These are phyloP conservation scores for Cephus rjabovi DNA, from an alignment of 2,888 invertebrate genomes.

Conservation along the genomic window DNA sequence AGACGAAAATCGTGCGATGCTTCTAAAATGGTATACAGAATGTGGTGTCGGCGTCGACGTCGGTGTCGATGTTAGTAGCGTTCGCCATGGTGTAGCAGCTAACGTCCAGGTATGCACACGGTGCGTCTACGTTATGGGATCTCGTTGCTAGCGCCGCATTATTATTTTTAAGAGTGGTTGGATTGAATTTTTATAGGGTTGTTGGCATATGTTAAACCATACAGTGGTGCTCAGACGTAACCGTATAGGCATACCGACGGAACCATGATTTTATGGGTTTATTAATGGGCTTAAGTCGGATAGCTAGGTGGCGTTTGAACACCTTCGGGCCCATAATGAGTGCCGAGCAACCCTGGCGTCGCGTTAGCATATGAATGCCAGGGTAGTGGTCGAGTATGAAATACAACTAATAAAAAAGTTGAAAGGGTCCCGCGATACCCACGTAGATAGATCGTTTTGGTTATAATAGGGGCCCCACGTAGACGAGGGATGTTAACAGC, in stretches of 20 bases:
- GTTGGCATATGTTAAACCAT: slow-evolving; percentile 42
- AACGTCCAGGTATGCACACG: slow-evolving; percentile 24
- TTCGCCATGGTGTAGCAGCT: not conserved
- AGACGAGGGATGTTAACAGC: slow-evolving; percentile 49
- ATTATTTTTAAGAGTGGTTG: slow-evolving; percentile 58
- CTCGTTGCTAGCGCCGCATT: slow-evolving; percentile 43
- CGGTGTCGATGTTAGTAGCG: not conserved
- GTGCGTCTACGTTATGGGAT: slow-evolving; percentile 32
- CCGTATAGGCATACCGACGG: not conserved
- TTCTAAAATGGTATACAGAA: not conserved
- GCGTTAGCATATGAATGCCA: slow-evolving; percentile 56
- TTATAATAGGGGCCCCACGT: slow-evolving; percentile 44
- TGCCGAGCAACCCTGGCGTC: slow-evolving; percentile 40
- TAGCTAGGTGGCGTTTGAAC: slow-evolving; percentile 32
- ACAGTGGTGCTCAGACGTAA: slow-evolving; percentile 48
- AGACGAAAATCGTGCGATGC: not conserved
- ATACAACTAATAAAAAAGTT: slow-evolving; percentile 53
- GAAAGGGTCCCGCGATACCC: slow-evolving; percentile 35
- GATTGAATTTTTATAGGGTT: slow-evolving; percentile 60
- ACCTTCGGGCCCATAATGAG: slow-evolving; percentile 46
- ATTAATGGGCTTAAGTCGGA: slow-evolving; percentile 29
- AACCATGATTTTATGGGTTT: slow-evolving; percentile 39
- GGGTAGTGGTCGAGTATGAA: slow-evolving; percentile 39
- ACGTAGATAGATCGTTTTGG: slow-evolving; percentile 47
- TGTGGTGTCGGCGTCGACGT: not conserved